Evolutionary conservation across 1,140 invertebrate species (phyloP).

Genomic region (Doryteuthis pealeii): DNA sequence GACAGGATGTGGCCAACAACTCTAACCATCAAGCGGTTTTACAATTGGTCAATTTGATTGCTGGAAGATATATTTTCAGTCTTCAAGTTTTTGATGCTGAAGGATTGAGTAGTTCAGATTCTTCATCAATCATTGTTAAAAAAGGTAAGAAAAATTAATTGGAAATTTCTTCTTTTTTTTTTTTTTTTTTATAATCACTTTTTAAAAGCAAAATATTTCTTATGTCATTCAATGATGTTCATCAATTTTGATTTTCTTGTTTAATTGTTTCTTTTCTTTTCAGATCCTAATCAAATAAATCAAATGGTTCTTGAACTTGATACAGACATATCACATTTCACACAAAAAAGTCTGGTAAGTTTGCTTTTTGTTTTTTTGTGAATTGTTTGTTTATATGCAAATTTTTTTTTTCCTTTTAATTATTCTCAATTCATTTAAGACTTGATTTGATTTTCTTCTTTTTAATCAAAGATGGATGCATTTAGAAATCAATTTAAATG

Average conservation of each 20-base stretch:
- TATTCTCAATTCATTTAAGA: too few relatives aligned
- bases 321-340: constrained; percentile 67
- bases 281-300: constrained; percentile 72
- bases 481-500: too few relatives aligned
- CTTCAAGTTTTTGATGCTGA: constrained; percentile 87
- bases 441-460: too few relatives aligned
- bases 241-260: background rate
- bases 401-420: too few relatives aligned
- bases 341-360: constrained; percentile 68
- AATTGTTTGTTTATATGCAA: background rate
- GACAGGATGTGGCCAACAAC: constrained; percentile 53
- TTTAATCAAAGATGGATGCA: too few relatives aligned
- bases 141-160: constrained; percentile 61
- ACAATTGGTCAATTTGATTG: constrained; percentile 79
- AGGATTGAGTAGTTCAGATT: constrained; percentile 77
- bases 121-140: constrained; percentile 83
- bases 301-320: constrained; percentile 79
- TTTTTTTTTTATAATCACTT: background rate
- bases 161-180: too few relatives aligned
- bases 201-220: background rate
- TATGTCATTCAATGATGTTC: background rate
- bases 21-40: constrained; percentile 55
- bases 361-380: background rate
- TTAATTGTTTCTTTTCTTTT: constrained; percentile 25
- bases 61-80: constrained; percentile 85